Base-by-base conservation (phyloP, 2,113 vertebrate species). In the Rhinogobius similis region DNA sequence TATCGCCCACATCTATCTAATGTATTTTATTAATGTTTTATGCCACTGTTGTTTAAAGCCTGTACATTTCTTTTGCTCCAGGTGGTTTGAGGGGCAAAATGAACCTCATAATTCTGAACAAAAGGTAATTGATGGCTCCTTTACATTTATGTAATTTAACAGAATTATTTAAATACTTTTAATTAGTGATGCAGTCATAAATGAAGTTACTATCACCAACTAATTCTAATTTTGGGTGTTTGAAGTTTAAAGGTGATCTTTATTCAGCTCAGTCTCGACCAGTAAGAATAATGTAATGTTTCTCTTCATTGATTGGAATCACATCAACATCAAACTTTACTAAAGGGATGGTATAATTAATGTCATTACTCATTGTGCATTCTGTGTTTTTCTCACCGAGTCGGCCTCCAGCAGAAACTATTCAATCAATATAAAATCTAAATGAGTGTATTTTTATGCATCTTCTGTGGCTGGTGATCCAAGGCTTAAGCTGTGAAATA, bases 401-500 rank as follows among this genome's bases (percentile, higher is more conserved):
- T 29, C 55, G 72, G 53, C 62, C 65, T 18, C 18, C 7, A 27
- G 13, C 10, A 23, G 73, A 80, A 85, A 88, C 87, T 85, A 86
- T 41, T 67, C 63, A 89, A 88, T 89, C 85, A 88, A 82, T 89
- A 78, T 80, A 87, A 84, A 80, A 72, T 67, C 80, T 86, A 88
- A 80, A 73, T 81, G 72, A 85, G 86, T 85, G 86, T 61, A 70
- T 72, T 87, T 86, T 85, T 73, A 85, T 74, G 84, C 83, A 72
- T 82, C 52, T 73, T 84, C 80, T 84, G 86, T 82, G 68, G 74
- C 67, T 67, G 64, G 67, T 27, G 68, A 90, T 88, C 89, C 84
- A 88, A 88, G 82, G 88, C 89, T 87, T 77, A 78, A 73, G 73
- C 80, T 55, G 46, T 80, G 89, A 87, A 89, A 89, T 72, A 81